Conservation (phyloP, 2,797 vertebrate genomes). For the Mallotus villosus region DNA sequence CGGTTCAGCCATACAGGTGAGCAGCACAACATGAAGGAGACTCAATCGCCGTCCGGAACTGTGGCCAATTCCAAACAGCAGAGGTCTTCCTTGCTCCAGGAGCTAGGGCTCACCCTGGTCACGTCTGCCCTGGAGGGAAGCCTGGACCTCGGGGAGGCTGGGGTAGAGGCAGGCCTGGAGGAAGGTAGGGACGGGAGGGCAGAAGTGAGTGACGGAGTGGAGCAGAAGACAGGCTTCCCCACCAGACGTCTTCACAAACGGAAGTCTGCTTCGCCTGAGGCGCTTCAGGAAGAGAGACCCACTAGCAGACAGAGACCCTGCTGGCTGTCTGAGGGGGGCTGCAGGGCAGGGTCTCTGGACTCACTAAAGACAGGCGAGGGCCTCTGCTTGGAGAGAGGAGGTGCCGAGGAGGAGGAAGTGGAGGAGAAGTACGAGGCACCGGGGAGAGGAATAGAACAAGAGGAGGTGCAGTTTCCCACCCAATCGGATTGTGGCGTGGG, state of each 20-base stretch:
- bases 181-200: constrained; percentile 66
- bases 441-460: constrained; percentile 69
- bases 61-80: constrained; percentile 69
- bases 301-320: constrained; percentile 70
- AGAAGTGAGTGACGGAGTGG: constrained; percentile 53
- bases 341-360: constrained; percentile 76
- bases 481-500: constrained; percentile 82
- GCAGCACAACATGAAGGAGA: constrained; percentile 19
- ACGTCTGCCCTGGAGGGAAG: constrained; percentile 79
- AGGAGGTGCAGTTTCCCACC: constrained; percentile 91
- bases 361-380: constrained; percentile 61
- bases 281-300: constrained; percentile 71
- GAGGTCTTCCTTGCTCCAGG: constrained; percentile 84
- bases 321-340: constrained; percentile 64
- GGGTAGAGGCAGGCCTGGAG: constrained; percentile 65
- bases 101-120: constrained; percentile 83
- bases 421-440: constrained; percentile 63
- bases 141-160: constrained; percentile 57
- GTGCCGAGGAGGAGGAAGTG: constrained; percentile 30
- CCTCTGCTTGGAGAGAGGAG: constrained; percentile 38
- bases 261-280: constrained; percentile 71
- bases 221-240: constrained; percentile 71
- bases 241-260: constrained; percentile 83
- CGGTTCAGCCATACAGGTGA: constrained; percentile 9
- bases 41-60: background rate